Evolutionary conservation across 2,113 vertebrate genomes (phyloP).

Genomic region (Platichthys flesus): DNA sequence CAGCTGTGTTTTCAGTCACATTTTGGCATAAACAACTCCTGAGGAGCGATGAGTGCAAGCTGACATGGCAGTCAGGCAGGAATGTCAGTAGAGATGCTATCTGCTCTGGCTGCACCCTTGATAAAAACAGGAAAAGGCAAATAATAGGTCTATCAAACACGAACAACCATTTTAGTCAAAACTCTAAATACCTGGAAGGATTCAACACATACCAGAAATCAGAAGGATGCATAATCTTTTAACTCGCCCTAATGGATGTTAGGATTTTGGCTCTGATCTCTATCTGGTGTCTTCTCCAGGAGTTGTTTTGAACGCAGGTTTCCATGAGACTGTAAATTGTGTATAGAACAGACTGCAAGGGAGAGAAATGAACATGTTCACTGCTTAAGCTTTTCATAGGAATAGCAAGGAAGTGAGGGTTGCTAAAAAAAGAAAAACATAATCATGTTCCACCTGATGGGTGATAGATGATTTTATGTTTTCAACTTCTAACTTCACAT

Average conservation of each 20-base stretch:
- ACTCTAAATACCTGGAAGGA: background rate
- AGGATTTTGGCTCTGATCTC: conserved; percentile 14
- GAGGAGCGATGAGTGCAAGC: conserved; percentile 50
- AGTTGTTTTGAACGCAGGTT: conserved; percentile 58
- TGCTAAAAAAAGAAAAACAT: conserved; percentile 16
- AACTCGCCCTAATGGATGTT: background rate
- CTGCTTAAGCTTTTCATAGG: background rate
- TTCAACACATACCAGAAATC: conserved; percentile 2
- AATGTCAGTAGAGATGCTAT: conserved; percentile 71
- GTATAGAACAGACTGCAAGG: conserved; percentile 12
- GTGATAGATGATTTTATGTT: conserved; percentile 22
- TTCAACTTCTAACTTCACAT: conserved; percentile 18
- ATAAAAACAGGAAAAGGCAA: conserved; percentile 46
- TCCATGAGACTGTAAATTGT: conserved; percentile 54
- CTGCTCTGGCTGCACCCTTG: conserved; percentile 33
- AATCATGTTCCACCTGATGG: background rate
- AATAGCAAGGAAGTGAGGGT: background rate
- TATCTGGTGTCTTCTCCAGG: conserved; percentile 17
- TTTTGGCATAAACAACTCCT: conserved; percentile 57
- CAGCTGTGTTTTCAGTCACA: conserved; percentile 30
- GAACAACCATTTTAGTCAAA: background rate
- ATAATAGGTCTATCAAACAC: conserved; percentile 23
- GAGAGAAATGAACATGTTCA: conserved; percentile 17
- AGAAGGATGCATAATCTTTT: background rate
- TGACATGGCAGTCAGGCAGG: conserved; percentile 51